Evolutionary conservation across 1,140 invertebrate genomes (phyloP), one percentile per base, ranked within the genome.

Genomic region (Coptotermes formosanus): DNA sequence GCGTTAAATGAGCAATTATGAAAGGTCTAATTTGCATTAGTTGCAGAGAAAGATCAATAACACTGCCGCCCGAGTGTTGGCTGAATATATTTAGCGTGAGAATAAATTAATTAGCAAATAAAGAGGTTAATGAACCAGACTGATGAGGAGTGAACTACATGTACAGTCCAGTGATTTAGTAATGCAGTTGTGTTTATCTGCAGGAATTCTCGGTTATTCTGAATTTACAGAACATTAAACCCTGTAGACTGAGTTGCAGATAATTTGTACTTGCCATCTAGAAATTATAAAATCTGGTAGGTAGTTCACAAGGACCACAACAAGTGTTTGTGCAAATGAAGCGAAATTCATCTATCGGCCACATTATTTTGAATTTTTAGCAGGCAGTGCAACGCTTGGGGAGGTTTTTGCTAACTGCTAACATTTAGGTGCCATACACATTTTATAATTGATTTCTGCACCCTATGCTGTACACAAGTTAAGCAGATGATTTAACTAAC

Each of bases 1-100:
- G n/a, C 14, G n/a, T 14, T 55, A 55, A 12, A 19, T 55, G 1
- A 55, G 64, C 0, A 14, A 8, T 6, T 75, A 75, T 75, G 8
- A 64, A 75, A 30, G 30, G 64, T 75, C 4, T 75, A 75, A 75
- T 75, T 75, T 75, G 64, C 64, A 75, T 75, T 75, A 75, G 59
- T 14, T 30, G n/a, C 64, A 30, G 64, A n/a, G 25, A 25, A 3
- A 75, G 64, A 30, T 75, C 64, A 25, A 75, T 75, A 75, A 75
- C 25, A 75, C n/a, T 75, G 64, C 25, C 1, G 16, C 3, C 25
- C n/a, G 52, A 12, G 52, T 55, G 52, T 16, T 21, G 52, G 4
- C 52, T 55, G 52, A 55, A 75, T n/a, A 75, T 14, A 30, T 25
- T 30, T 21, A 30, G n/a, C 64, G n/a, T 75, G 64, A 9, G 25